phyloP scores from a whole-genome alignment of 2,888 invertebrate genomes.

The Xanthorhoe spadicearia region DNA sequence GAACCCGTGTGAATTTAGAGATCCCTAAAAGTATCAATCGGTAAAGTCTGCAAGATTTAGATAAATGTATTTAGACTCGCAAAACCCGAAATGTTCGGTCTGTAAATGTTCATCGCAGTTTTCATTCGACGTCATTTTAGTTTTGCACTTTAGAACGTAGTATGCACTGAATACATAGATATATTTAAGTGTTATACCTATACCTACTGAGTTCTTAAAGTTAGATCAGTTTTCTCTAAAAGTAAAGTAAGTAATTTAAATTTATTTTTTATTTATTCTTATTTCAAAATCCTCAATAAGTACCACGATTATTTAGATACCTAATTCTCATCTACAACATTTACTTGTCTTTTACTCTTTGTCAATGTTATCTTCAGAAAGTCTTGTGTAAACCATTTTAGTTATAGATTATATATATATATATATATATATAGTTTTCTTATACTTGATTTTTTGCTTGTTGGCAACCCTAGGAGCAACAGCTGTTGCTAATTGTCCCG shows the following conservation, averaged over 20 bases:
- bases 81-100: slow-evolving; percentile 7
- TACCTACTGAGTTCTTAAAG: neutral
- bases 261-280: neutral
- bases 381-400: no score
- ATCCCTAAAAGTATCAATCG: slow-evolving; percentile 4
- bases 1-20: slow-evolving; percentile 28
- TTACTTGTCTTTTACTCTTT: no score
- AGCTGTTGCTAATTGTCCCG: no score
- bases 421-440: no score
- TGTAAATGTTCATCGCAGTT: slow-evolving; percentile 42
- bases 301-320: neutral
- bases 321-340: no score
- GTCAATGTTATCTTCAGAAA: no score
- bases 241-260: no score
- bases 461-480: no score
- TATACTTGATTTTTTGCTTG: no score
- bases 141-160: slow-evolving; percentile 31
- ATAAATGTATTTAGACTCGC: slow-evolving; percentile 5
- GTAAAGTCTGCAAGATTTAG: neutral
- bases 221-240: slow-evolving; percentile 1
- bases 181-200: neutral
- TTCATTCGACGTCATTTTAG: slow-evolving; percentile 40
- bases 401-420: no score
- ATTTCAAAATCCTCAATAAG: neutral
- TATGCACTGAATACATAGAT: slow-evolving; percentile 17